Evolutionary conservation across 2,113 vertebrate genomes (phyloP), one percentile per base, ranked within the genome.

Genomic region (Caranx ignobilis): DNA sequence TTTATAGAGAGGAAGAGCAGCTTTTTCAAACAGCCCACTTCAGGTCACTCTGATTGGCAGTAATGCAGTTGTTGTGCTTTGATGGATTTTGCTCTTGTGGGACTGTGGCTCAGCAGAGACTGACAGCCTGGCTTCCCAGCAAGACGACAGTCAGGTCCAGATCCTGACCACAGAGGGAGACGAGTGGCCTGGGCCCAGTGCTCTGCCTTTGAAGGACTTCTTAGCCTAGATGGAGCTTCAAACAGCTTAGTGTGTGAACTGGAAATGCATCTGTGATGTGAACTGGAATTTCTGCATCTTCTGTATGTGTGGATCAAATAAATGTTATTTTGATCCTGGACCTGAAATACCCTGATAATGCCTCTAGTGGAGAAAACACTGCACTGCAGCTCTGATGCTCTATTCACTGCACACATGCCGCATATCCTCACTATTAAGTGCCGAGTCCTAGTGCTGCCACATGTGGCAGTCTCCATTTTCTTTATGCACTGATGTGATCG

Each of bases 91-190:
- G 48, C 34, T 21, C 52, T 41, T 66, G 54, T 21, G 15, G 16
- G 85, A 47, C 39, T 64, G 63, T 88, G 71, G 82, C 90, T 84
- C 91, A 81, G 78, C 92, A 96, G 96, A 96, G 75, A 94, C 94
- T 84, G 88, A 96, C 84, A 95, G 95, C 74, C 94, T 96, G 43
- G 94, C 93, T 75, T 94, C 94, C 84, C 95, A 95, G 87, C 94
- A 95, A 81, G 95, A 96, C n/a, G 96, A 96, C 61, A 89, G 90
- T 72, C 90, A 95, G 59, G 94, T 96, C 81, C 96, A 96, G 86
- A 96, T 96, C 87, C 93, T 96, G 41, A 88, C 89, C 79, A 91
- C 91, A 3, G 93, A 94, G 64, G 95, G 94, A 95, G 41, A 91
- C 90, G 41, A 11, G 57, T 16, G 57, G 15, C 57, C 16, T 21